Conservation (phyloP, 2,113 vertebrate species). For the Chaetura pelagica region DNA sequence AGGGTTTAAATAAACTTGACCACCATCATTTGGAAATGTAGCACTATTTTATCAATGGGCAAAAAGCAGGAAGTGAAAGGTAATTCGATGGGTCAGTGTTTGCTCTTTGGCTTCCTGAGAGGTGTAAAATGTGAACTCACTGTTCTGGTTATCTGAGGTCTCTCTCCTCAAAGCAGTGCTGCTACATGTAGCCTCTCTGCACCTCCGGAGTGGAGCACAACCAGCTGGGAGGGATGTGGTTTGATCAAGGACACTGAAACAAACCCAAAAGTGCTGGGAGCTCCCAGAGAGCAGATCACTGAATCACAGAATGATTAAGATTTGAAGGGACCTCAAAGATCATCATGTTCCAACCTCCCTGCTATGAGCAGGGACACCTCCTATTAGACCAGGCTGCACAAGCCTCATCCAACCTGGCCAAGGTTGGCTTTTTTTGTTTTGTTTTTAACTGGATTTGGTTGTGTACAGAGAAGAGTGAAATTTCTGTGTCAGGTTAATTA, state of each 20-base stretch:
- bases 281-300: neutral
- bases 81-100: neutral
- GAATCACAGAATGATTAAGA: too few species aligned
- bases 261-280: neutral
- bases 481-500: neutral
- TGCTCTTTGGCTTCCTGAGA: neutral
- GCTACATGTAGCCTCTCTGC: neutral
- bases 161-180: neutral
- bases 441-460: neutral
- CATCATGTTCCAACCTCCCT: too few species aligned
- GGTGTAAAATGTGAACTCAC: neutral
- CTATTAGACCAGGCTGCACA: too few species aligned
- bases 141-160: neutral
- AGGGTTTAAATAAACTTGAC: slow-evolving; percentile 1
- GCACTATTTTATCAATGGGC: slow-evolving; percentile 10
- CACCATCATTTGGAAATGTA: neutral
- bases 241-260: slow-evolving; percentile 25
- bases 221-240: neutral
- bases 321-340: too few species aligned
- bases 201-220: neutral
- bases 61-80: slow-evolving; percentile 23
- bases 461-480: neutral
- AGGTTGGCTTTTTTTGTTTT: neutral
- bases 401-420: too few species aligned
- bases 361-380: too few species aligned